Percentiles rank a stretch among this genome's conserved stretches.
phyloP scores from a whole-genome alignment of 2,888 invertebrate species.

The Lithosia quadra region DNA sequence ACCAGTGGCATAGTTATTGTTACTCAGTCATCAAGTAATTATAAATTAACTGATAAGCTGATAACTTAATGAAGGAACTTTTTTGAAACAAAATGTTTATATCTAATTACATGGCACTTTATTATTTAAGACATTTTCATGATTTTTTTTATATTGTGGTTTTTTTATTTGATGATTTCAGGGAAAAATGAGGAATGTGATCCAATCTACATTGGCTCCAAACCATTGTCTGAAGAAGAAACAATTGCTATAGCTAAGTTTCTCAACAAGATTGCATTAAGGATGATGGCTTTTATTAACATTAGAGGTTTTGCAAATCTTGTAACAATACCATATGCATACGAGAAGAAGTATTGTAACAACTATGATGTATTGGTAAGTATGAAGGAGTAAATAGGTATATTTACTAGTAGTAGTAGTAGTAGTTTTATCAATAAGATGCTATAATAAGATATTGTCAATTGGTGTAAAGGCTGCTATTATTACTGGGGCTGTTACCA shows the following conservation, averaged over 20 bases:
- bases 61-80: too few relatives aligned
- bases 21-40: too few relatives aligned
- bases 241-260: constrained; percentile 63
- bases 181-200: constrained; percentile 63
- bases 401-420: too few relatives aligned
- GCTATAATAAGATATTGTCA: too few relatives aligned
- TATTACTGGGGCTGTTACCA: too few relatives aligned
- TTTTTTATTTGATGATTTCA: constrained; percentile 18
- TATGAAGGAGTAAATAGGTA: background rate
- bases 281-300: constrained; percentile 73
- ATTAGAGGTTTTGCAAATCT: constrained; percentile 70
- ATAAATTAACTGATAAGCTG: too few relatives aligned
- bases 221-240: constrained; percentile 71
- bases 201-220: constrained; percentile 65
- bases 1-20: too few relatives aligned
- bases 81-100: too few relatives aligned
- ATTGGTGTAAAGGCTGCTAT: background rate
- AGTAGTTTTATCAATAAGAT: too few relatives aligned
- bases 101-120: too few relatives aligned
- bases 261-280: constrained; percentile 64
- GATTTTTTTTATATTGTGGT: too few relatives aligned
- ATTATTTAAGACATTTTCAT: too few relatives aligned
- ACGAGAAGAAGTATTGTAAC: constrained; percentile 49
- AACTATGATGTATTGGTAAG: constrained; percentile 75
- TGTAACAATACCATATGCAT: constrained; percentile 72